Evolutionary conservation across 2,797 vertebrate genomes (phyloP).

Genomic region (Coilia nasus): DNA sequence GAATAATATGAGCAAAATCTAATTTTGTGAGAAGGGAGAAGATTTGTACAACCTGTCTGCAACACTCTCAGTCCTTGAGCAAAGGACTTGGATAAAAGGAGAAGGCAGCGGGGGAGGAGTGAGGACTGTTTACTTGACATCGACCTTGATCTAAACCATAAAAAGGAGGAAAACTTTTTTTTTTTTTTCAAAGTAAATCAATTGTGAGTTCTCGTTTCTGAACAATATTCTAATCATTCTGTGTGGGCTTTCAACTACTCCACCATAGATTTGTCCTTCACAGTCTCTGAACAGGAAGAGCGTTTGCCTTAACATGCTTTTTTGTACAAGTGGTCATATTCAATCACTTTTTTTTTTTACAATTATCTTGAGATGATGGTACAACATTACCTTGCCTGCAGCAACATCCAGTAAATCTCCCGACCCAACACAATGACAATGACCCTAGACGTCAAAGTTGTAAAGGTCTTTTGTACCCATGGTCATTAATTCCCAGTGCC

Average conservation of each 20-base stretch:
- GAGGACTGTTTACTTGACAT: conserved; percentile 54
- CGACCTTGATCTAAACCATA: conserved; percentile 58
- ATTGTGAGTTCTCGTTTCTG: conserved; percentile 49
- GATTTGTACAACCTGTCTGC: conserved; percentile 36
- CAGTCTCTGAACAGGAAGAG: conserved; percentile 41
- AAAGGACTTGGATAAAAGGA: conserved; percentile 43
- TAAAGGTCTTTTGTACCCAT: conserved; percentile 9
- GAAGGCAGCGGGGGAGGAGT: conserved; percentile 17
- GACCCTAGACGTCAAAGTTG: conserved; percentile 52
- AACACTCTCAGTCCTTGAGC: conserved; percentile 53
- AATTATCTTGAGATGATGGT: conserved; percentile 35
- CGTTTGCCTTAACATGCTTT: conserved; percentile 52
- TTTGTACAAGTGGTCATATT: conserved; percentile 44
- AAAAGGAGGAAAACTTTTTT: conserved; percentile 38
- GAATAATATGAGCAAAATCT: conserved; percentile 40
- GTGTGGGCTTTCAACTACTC: conserved; percentile 49
- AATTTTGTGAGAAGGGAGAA: conserved; percentile 44
- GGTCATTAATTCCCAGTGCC: background rate
- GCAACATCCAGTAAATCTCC: conserved; percentile 38
- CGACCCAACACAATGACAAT: conserved; percentile 37
- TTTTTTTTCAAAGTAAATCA: conserved; percentile 51
- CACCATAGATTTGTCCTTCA: conserved; percentile 55
- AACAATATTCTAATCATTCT: conserved; percentile 50
- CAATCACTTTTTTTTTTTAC: conserved; percentile 37
- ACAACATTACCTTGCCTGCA: conserved; percentile 44